Conservation (phyloP, 2,888 invertebrate genomes). For the Zaprionus lineosus region DNA sequence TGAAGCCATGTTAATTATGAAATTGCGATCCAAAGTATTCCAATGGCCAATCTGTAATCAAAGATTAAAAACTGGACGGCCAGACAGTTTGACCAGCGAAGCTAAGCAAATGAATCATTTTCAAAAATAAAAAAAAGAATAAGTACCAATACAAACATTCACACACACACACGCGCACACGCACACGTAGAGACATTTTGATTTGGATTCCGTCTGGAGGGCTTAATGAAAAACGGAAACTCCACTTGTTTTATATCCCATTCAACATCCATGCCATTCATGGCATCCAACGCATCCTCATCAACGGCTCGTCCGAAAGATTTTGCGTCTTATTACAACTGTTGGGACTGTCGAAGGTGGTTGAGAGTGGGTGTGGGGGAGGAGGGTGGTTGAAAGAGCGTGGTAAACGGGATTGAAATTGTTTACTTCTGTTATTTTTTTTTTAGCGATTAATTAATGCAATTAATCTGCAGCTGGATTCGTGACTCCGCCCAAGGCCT, state of each 20-base stretch:
- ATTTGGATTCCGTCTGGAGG: conserved; percentile 43
- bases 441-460: conserved; percentile 82
- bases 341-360: conserved; percentile 1
- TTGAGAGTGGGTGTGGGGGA: background rate
- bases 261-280: conserved; percentile 17
- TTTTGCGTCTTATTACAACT: conserved; percentile 54
- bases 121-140: background rate
- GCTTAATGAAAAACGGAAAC: conserved; percentile 81
- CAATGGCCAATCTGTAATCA: conserved; percentile 30
- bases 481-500: conserved; percentile 32
- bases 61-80: conserved; percentile 34
- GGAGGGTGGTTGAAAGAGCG: background rate
- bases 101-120: conserved; percentile 65
- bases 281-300: conserved; percentile 40
- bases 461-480: conserved; percentile 82
- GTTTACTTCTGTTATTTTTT: conserved; percentile 67
- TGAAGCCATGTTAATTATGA: conserved; percentile 66
- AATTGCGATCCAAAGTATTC: conserved; percentile 46
- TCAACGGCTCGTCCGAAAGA: conserved; percentile 20
- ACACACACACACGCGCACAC: conserved; percentile 4
- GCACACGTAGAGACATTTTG: conserved; percentile 41
- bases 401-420: conserved; percentile 3
- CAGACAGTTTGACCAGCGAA: conserved; percentile 26
- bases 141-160: conserved; percentile 5
- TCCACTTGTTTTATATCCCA: conserved; percentile 66